Conservation (phyloP, 2,797 vertebrate genomes). For the Helicolenus hilgendorfi region DNA sequence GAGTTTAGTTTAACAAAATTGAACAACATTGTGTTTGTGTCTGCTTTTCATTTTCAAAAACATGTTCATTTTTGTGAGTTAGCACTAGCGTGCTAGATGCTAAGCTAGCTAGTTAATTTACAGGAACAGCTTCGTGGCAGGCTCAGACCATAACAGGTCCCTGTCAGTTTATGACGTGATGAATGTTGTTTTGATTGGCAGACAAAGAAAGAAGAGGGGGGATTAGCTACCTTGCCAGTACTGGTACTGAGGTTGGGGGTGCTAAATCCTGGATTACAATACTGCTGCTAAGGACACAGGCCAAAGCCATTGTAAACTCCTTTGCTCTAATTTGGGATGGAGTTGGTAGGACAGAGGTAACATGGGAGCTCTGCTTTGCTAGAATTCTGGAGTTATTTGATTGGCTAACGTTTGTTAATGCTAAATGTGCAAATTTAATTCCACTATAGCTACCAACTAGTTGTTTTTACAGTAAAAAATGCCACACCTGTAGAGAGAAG, state of each 20-base stretch:
- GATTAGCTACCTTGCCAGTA: constrained; percentile 69
- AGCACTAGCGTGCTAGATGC: too few species aligned
- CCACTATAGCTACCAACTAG: not conserved
- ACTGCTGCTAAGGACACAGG: constrained; percentile 11
- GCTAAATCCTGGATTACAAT: constrained; percentile 36
- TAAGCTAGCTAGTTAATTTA: too few species aligned
- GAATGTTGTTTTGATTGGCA: not conserved
- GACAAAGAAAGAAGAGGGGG: not conserved
- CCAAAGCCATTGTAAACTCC: constrained; percentile 42
- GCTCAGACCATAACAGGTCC: too few species aligned
- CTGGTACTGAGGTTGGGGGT: constrained; percentile 26
- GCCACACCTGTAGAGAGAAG: not conserved
- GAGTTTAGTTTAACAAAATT: too few species aligned
- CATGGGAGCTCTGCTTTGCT: not conserved
- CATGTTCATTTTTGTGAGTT: too few species aligned
- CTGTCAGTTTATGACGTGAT: too few species aligned
- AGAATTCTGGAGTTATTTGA: not conserved
- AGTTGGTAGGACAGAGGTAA: not conserved
- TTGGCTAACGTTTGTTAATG: not conserved
- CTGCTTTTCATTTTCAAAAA: too few species aligned
- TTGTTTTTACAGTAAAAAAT: not conserved
- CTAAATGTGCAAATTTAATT: not conserved
- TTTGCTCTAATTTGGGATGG: constrained; percentile 60
- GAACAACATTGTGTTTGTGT: too few species aligned
- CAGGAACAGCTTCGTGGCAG: too few species aligned